These are phyloP conservation scores for Microtus pennsylvanicus DNA, from an alignment of 2,113 vertebrate genomes.

Conservation along the genomic window DNA sequence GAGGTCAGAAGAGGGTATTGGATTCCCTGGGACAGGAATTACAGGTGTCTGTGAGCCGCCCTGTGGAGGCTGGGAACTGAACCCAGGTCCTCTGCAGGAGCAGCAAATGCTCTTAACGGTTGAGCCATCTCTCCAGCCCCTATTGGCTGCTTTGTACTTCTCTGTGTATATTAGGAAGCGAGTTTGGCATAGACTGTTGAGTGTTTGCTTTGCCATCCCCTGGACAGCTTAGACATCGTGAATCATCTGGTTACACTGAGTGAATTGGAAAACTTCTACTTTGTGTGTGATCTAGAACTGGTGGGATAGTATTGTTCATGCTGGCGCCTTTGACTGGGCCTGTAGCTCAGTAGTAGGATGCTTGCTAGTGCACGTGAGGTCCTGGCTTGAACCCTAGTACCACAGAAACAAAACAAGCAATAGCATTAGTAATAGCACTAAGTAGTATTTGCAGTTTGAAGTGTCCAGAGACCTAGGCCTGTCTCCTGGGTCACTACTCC, in stretches of 20 bases:
- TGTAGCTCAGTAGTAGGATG: neutral
- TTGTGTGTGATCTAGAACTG: neutral
- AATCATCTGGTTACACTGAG: neutral
- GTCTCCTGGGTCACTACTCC: neutral
- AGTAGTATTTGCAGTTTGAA: neutral
- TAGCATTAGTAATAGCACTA: neutral
- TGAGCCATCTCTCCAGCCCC: neutral
- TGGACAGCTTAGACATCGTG: neutral
- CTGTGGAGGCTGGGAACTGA: neutral
- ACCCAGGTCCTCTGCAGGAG: neutral
- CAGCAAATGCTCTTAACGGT: neutral
- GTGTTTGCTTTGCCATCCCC: neutral
- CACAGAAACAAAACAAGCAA: neutral
- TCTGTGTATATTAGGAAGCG: neutral
- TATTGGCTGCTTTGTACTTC: neutral
- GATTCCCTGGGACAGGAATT: neutral
- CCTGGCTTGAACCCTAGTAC: neutral
- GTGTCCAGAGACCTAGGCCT: neutral
- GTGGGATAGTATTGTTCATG: neutral
- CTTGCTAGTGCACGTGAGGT: neutral
- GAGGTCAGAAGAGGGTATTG: neutral
- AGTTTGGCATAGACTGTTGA: neutral
- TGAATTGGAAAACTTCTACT: neutral
- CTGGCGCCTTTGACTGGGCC: no score
- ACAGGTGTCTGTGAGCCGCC: neutral